Conservation (phyloP, 2,797 vertebrate genomes). For the Gorsachius magnificus region DNA sequence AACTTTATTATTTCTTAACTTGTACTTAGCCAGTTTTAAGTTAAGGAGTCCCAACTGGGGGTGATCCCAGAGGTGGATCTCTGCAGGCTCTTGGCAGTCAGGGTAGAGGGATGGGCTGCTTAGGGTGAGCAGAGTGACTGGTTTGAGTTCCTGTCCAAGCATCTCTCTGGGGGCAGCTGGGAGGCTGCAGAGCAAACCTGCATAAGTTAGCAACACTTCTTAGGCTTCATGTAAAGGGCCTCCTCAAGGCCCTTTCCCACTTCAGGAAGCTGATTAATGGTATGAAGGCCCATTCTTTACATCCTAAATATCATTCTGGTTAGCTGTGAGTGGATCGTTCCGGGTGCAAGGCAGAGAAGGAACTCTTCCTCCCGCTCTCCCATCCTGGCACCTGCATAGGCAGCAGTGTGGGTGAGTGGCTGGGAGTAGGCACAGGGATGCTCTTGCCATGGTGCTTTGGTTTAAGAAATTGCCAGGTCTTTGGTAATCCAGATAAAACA, state of each 20-base stretch:
- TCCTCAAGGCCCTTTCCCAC: not conserved
- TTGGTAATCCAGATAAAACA: not conserved
- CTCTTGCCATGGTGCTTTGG: not conserved
- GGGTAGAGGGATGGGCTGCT: not conserved
- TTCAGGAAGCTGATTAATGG: not conserved
- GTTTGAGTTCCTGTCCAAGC: not conserved
- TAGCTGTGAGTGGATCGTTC: not conserved
- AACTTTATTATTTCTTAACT: not conserved
- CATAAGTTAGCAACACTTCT: not conserved
- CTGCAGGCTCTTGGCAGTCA: not conserved
- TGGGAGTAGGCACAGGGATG: not conserved
- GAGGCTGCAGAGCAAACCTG: not conserved
- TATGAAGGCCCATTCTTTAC: not conserved
- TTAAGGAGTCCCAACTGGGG: fast-evolving
- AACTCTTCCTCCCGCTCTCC: not conserved
- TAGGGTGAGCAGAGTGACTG: not conserved
- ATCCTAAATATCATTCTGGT: not conserved
- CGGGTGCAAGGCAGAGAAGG: not conserved
- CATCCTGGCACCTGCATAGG: fast-evolving
- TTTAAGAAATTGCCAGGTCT: not conserved
- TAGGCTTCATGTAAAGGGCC: not conserved
- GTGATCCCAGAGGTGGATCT: not conserved
- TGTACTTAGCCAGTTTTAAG: not conserved
- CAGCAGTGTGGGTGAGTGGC: not conserved
- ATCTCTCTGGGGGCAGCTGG: not conserved